phyloP scores from a whole-genome alignment of 2,888 invertebrate species.

The Rhopalosiphum nymphaeae region DNA sequence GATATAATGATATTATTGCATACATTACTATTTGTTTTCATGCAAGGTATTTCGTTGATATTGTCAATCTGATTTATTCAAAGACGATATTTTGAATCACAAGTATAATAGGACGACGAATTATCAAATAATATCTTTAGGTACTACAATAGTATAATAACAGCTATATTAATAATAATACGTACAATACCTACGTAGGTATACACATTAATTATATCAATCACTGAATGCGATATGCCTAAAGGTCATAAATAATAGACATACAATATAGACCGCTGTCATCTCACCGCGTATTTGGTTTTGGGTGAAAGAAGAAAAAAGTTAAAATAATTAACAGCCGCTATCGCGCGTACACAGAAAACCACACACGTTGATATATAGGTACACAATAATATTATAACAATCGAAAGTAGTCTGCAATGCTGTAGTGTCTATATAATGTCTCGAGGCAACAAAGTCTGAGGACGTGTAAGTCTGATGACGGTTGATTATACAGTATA shows the following conservation, averaged over 20 bases:
- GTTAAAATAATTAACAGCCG: neutral
- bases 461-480: neutral
- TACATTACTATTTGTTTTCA: neutral
- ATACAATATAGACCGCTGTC: neutral
- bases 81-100: neutral
- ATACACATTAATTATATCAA: neutral
- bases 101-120: neutral
- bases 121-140: neutral
- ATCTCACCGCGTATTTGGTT: neutral
- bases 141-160: too few species aligned
- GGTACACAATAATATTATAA: neutral
- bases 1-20: neutral
- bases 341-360: neutral
- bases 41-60: neutral
- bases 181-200: neutral
- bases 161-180: too few species aligned
- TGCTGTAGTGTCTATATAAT: neutral
- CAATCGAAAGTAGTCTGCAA: conserved; percentile 24
- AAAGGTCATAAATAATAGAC: neutral
- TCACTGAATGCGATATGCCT: neutral
- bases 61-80: neutral
- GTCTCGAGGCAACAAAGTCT: neutral
- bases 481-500: neutral
- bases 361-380: neutral
- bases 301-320: neutral